Percentiles rank a stretch among this genome's conserved stretches.
Evolutionary conservation across 2,113 vertebrate genomes (phyloP).

Genomic region (Megaleporinus macrocephalus): DNA sequence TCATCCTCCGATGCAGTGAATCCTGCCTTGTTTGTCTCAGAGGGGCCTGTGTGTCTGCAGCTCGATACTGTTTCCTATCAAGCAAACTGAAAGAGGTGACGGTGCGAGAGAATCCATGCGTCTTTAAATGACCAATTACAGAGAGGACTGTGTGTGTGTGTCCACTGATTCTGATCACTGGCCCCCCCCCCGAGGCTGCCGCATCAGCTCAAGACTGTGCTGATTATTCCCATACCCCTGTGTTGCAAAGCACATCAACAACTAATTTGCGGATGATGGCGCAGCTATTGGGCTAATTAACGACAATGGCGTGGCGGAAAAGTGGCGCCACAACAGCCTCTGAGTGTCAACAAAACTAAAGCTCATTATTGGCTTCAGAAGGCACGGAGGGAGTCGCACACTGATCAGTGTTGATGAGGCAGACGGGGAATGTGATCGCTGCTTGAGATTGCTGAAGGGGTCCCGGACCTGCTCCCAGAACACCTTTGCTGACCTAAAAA

Average conservation of each 20-base stretch:
- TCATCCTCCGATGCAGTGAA: neutral
- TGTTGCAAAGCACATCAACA: slow-evolving; percentile 33
- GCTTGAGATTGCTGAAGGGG: slow-evolving; percentile 27
- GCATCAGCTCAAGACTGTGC: neutral
- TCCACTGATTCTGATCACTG: neutral
- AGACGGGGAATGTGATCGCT: slow-evolving; percentile 28
- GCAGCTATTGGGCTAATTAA: slow-evolving; percentile 40
- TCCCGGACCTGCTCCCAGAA: slow-evolving; percentile 23
- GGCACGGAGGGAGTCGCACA: slow-evolving; percentile 37
- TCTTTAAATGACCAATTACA: slow-evolving; percentile 35
- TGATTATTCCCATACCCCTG: slow-evolving; percentile 4
- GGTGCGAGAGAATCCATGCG: slow-evolving; percentile 6
- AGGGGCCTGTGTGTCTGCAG: neutral
- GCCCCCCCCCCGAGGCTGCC: neutral
- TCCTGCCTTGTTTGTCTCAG: neutral
- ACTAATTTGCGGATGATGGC: slow-evolving; percentile 32
- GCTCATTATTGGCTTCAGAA: slow-evolving; percentile 41
- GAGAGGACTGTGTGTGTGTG: slow-evolving; percentile 4
- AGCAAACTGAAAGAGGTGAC: slow-evolving; percentile 11
- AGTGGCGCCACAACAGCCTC: slow-evolving; percentile 22
- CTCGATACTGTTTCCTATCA: neutral
- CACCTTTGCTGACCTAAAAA: neutral
- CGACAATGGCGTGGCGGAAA: slow-evolving; percentile 34
- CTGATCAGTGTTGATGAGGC: slow-evolving; percentile 42
- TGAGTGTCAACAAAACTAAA: slow-evolving; percentile 32